Base-by-base conservation (phyloP, 2,113 vertebrate species). In the Panthera uncia region DNA sequence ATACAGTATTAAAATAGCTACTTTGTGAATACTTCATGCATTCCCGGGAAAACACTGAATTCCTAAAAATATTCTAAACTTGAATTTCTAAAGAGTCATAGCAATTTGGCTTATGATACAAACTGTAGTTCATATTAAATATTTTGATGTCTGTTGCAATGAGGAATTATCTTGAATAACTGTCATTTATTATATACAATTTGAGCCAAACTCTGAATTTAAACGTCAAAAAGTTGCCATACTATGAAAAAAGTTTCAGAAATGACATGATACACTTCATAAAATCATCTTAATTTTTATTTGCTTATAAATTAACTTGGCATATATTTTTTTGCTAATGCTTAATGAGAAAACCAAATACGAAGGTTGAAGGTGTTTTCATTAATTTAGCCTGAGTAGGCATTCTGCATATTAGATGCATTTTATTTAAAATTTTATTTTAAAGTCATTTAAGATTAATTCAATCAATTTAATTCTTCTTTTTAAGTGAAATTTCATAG, bases 361-460 rank as follows among this genome's bases (percentile, higher is more conserved):
- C 2, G 45, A 16, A 79, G 21, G 3, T 57, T 48, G 6, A 93
- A 74, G 31, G 50, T 57, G 15, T 50, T 92, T 83, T 68, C 15
- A 83, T 88, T 93, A 79, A 73, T 91, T 87, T 61, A 82, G 18
- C 2, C 68, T 12, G 16, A 52, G 13, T 78, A 13, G 84, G 38
- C 74, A 79, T 87, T 96, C 18, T 94, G 36, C 14, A 88, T 57
- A 48, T 79, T 79, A 86, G 48, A 86, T n/a, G 65, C 3, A 25
- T 84, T 95, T 61, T 65, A 61, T 74, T 82, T 92, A 61, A 76
- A 96, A 84, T 14, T 11, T 88, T 85, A 83, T 52, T 96, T 95
- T 81, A 45, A 96, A 69, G 48, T 71, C 87, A 97, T 57, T 93
- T 94, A 83, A 94, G 68, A 86, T 92, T 0, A 94, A 71, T 92